Evolutionary conservation across 2,888 invertebrate genomes (phyloP).

Genomic region (Clitarchus hookeri): DNA sequence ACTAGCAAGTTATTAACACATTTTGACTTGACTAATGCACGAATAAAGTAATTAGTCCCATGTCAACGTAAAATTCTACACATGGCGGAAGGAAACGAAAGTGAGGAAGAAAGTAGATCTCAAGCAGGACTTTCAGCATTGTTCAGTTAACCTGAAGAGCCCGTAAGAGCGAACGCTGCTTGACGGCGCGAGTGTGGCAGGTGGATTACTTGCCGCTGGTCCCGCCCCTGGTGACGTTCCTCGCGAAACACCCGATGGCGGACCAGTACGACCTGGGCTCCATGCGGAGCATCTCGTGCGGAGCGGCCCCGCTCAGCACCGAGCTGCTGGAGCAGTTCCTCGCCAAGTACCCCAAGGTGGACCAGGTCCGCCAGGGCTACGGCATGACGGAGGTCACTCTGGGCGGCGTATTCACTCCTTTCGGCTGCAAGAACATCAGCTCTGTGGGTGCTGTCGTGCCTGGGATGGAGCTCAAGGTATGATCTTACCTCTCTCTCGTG

Average conservation of each 20-base stretch:
- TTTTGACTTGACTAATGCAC: too few relatives aligned
- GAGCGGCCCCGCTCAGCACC: conserved; percentile 80
- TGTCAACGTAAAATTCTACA: too few relatives aligned
- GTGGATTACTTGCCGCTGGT: conserved; percentile 72
- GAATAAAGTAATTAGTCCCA: too few relatives aligned
- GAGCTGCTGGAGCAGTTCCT: conserved; percentile 58
- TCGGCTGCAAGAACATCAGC: conserved; percentile 28
- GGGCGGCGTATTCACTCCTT: conserved; percentile 30
- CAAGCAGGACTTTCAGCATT: too few relatives aligned
- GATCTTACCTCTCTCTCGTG: too few relatives aligned
- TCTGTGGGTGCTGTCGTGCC: conserved; percentile 34
- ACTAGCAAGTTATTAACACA: too few relatives aligned
- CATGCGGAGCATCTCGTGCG: conserved; percentile 70
- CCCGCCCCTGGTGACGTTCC: conserved; percentile 81
- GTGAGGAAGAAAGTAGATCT: too few relatives aligned
- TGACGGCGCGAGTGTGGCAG: background rate
- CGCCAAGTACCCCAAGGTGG: background rate
- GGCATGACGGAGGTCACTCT: conserved; percentile 50
- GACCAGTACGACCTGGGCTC: conserved; percentile 75
- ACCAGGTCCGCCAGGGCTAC: conserved; percentile 46
- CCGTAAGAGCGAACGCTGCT: too few relatives aligned
- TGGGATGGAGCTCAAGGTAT: conserved; percentile 35
- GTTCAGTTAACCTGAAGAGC: too few relatives aligned
- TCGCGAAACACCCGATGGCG: conserved; percentile 81
- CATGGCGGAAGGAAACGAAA: too few relatives aligned